phyloP scores from a whole-genome alignment of 1,140 invertebrate genomes.

The Saccostrea glomerata region DNA sequence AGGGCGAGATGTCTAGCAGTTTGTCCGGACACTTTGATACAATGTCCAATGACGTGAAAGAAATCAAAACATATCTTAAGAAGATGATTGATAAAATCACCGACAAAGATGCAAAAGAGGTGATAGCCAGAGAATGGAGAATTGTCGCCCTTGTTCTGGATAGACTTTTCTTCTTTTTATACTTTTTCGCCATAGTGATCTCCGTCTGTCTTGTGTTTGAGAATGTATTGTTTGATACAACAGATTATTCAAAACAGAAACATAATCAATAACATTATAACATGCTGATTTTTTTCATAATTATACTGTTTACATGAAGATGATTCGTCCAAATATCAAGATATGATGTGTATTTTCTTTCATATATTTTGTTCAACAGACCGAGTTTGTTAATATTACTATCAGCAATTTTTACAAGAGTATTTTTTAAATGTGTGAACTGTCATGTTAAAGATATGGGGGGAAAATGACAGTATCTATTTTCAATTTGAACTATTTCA shows the following conservation, averaged over 20 bases:
- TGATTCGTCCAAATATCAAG: background rate
- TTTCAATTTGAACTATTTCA: too few relatives aligned
- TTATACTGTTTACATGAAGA: background rate
- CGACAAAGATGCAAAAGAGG: slow-evolving; percentile 65
- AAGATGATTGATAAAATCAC: slow-evolving; percentile 60
- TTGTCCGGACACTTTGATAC: slow-evolving; percentile 19
- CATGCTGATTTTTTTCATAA: background rate
- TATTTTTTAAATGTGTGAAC: too few relatives aligned
- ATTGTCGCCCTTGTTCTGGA: slow-evolving; percentile 77
- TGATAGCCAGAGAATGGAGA: slow-evolving; percentile 75
- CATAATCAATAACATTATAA: background rate
- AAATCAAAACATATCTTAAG: slow-evolving; percentile 68
- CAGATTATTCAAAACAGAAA: background rate
- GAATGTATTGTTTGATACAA: slow-evolving; percentile 39
- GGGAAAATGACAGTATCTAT: too few relatives aligned
- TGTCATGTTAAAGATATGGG: too few relatives aligned
- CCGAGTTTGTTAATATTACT: too few relatives aligned
- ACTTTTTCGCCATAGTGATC: slow-evolving; percentile 70
- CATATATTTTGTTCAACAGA: background rate
- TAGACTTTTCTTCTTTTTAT: slow-evolving; percentile 77
- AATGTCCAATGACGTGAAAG: slow-evolving; percentile 67
- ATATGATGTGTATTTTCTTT: background rate
- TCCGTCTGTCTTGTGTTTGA: slow-evolving; percentile 51
- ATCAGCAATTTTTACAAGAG: too few relatives aligned
- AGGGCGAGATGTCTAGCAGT: slow-evolving; percentile 29